Percentiles rank a stretch among this genome's conserved stretches.
phyloP scores from a whole-genome alignment of 2,797 vertebrate genomes.

The Crax fasciolata region DNA sequence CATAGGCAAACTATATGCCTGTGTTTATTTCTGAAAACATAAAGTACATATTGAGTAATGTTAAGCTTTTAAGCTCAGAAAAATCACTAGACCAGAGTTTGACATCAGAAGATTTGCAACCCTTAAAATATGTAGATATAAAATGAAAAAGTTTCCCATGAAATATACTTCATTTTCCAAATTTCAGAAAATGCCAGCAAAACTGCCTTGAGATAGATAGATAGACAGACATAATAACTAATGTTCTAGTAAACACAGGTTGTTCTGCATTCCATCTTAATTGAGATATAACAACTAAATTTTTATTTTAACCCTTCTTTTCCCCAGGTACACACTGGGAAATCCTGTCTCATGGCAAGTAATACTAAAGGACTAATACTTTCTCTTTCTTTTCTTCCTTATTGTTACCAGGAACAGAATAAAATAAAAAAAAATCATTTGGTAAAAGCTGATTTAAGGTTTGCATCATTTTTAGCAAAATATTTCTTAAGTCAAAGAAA shows the following conservation, averaged over 20 bases:
- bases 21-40: neutral
- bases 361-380: neutral
- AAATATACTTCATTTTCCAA: neutral
- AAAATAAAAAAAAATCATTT: neutral
- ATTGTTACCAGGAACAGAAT: neutral
- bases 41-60: neutral
- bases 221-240: neutral
- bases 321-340: neutral
- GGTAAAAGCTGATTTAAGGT: conserved; percentile 5
- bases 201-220: neutral
- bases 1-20: neutral
- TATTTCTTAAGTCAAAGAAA: neutral
- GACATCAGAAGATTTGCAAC: neutral
- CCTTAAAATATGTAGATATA: neutral
- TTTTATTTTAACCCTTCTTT: neutral
- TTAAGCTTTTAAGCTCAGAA: neutral
- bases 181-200: neutral
- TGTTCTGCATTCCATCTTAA: neutral
- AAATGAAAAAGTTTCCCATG: neutral
- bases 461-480: conserved; percentile 23
- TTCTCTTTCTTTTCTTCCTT: neutral
- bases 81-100: neutral
- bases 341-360: neutral
- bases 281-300: neutral
- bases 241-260: neutral